Evolutionary conservation across 2,888 invertebrate species (phyloP).

Genomic region (Yponomeuta cagnagella): DNA sequence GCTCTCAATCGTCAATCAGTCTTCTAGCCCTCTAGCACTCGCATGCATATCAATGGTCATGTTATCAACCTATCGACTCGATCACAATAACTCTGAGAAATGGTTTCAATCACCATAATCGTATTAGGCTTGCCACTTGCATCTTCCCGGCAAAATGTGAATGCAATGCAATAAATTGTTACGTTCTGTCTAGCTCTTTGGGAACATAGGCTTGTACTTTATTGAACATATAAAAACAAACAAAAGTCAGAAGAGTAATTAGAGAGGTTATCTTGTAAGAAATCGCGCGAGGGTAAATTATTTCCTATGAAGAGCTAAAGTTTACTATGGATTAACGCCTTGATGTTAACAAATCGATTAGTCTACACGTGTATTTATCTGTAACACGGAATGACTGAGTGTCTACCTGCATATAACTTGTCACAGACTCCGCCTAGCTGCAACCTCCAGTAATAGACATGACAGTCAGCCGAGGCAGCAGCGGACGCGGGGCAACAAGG

Average conservation of each 20-base stretch:
- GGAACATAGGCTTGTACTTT: too few relatives aligned
- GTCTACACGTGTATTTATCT: neutral
- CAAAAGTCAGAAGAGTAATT: too few relatives aligned
- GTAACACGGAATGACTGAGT: neutral
- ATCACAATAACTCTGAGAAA: neutral
- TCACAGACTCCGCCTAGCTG: neutral
- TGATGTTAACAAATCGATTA: neutral
- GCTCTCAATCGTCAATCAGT: constrained; percentile 10
- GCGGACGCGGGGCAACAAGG: neutral
- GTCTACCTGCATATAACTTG: neutral
- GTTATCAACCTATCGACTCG: neutral
- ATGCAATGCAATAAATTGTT: too few relatives aligned
- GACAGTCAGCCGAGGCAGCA: neutral
- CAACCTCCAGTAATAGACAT: neutral
- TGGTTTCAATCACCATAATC: too few relatives aligned
- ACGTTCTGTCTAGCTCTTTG: too few relatives aligned
- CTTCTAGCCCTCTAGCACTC: constrained; percentile 5
- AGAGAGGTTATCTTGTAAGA: too few relatives aligned
- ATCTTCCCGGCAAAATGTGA: too few relatives aligned
- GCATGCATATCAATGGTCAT: neutral
- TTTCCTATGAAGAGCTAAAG: too few relatives aligned
- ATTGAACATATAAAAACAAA: too few relatives aligned
- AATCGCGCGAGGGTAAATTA: too few relatives aligned
- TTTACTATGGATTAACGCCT: too few relatives aligned
- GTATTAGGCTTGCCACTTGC: too few relatives aligned